Evolutionary conservation across 2,888 invertebrate species (phyloP).

Genomic region (Pinctada fucata): DNA sequence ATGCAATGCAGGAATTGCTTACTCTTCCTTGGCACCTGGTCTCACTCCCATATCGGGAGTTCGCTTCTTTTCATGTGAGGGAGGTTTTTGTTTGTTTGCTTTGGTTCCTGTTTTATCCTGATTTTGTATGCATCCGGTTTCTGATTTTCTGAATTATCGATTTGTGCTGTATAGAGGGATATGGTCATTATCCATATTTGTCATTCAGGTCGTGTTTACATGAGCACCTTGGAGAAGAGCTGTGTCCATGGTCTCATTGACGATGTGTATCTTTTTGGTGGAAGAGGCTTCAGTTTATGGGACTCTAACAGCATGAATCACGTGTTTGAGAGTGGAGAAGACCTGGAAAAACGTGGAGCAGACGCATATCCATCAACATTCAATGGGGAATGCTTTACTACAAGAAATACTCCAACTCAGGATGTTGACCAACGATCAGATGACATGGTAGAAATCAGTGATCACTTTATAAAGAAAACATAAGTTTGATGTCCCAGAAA

Average conservation of each 20-base stretch:
- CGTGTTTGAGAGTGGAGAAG: slow-evolving; percentile 23
- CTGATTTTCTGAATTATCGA: too few species aligned
- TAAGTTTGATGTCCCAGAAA: too few species aligned
- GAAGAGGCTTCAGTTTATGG: slow-evolving; percentile 27
- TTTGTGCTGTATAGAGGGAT: too few species aligned
- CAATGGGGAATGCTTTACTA: slow-evolving; percentile 28
- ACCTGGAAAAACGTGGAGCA: slow-evolving; percentile 14
- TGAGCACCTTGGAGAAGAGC: slow-evolving; percentile 14
- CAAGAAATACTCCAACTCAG: background rate
- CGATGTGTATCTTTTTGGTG: slow-evolving; percentile 22
- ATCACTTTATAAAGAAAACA: too few species aligned
- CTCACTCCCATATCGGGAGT: too few species aligned
- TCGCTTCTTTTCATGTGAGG: too few species aligned
- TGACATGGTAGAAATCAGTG: slow-evolving; percentile 10
- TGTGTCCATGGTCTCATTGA: background rate
- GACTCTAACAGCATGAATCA: slow-evolving; percentile 6
- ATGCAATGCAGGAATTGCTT: too few species aligned
- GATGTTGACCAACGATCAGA: slow-evolving; percentile 19
- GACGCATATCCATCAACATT: slow-evolving; percentile 10
- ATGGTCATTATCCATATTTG: too few species aligned
- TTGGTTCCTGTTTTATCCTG: too few species aligned
- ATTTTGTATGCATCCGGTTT: too few species aligned
- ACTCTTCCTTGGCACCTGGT: too few species aligned
- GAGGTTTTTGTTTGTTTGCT: too few species aligned
- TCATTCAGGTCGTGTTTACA: slow-evolving; percentile 11